Evolutionary conservation across 1,140 invertebrate species (phyloP), one percentile per base, ranked within the genome.

Genomic region (Zaprionus ghesquierei): DNA sequence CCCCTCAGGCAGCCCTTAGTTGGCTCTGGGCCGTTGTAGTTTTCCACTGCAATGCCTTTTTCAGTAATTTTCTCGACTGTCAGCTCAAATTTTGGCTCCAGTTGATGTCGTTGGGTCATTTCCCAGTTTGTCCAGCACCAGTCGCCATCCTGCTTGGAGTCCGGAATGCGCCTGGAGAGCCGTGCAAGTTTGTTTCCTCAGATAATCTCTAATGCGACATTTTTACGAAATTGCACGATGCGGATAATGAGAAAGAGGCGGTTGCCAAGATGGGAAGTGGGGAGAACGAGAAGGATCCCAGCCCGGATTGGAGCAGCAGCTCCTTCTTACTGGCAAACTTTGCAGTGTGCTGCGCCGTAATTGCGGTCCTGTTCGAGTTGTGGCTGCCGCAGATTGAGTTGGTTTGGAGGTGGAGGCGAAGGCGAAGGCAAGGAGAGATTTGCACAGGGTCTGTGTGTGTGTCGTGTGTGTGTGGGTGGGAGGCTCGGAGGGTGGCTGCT

Each of bases 161-260:
- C 35, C 10, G 5, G 31, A 33, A 10, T 33, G 15, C 18, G 13
- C 22, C 20, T 55, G 60, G 73, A 64, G 81, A 65, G 71, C 49
- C 63, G 62, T 75, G 82, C 85, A 89, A 89, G 84, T 89, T 89
- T 89, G 79, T 89, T 89, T 79, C 77, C 84, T 74, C 74, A 89
- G 84, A 89, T 89, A 89, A 89, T 89, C 84, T 89, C 84, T 89
- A 89, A 89, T 89, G 84, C 84, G 84, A 89, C 84, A 89, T 89
- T 89, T 89, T 89, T 89, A 89, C 84, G 84, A 89, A 89, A 89
- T 89, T 89, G 84, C 85, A 89, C 79, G 84, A 80, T 84, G 75
- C 69, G 84, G 80, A 89, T 89, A 89, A 89, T 89, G 84, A 89
- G 85, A 89, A 86, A 87, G 79, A 86, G 82, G 75, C 81, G 81